Percentiles rank a stretch among this genome's conserved stretches.
Conservation (phyloP, 2,113 vertebrate genomes). For the Zosterops japonicus region DNA sequence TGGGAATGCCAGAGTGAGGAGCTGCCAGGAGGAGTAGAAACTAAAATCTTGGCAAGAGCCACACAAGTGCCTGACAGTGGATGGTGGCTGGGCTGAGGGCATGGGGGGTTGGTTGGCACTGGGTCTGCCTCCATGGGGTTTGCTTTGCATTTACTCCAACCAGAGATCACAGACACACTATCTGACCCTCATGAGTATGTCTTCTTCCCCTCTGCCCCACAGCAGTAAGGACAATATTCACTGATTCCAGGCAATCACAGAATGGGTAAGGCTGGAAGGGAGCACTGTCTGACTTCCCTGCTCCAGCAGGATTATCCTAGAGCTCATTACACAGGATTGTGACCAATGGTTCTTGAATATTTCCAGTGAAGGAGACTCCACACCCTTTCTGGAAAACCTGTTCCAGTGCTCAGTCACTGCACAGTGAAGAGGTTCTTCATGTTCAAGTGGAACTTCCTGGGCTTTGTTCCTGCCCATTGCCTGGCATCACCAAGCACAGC, state of each 20-base stretch:
- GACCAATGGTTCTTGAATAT: background rate
- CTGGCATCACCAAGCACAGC: background rate
- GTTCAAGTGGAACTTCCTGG: background rate
- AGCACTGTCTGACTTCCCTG: accelerated
- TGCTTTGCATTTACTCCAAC: background rate
- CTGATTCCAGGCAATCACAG: background rate
- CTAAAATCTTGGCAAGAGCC: background rate
- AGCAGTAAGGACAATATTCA: background rate
- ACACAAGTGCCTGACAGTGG: background rate
- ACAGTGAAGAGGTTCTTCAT: background rate
- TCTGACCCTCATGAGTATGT: background rate
- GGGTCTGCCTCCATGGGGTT: background rate
- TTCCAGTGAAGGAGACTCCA: background rate
- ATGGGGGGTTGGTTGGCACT: background rate
- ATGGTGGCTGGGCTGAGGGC: background rate
- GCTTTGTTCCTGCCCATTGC: background rate
- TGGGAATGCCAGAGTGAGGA: background rate
- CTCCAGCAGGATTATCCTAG: background rate
- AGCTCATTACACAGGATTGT: background rate
- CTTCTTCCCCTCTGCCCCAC: background rate
- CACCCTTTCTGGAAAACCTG: background rate
- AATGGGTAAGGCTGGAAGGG: background rate
- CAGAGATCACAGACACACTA: background rate
- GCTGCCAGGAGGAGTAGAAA: background rate
- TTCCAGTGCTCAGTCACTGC: background rate